Evolutionary conservation across 2,797 vertebrate genomes (phyloP).

Genomic region (Agapornis canus): DNA sequence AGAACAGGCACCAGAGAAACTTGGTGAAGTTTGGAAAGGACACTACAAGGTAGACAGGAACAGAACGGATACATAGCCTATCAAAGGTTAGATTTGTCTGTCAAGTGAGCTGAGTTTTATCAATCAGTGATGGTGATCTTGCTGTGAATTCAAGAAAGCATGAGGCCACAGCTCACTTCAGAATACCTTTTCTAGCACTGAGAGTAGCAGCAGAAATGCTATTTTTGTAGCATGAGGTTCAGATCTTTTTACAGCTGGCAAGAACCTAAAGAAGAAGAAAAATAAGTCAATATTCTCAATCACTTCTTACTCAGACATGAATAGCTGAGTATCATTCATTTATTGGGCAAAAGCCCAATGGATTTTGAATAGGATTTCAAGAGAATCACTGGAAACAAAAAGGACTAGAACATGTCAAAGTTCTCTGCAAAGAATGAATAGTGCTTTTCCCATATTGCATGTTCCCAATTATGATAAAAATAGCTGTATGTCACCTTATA

Average conservation of each 20-base stretch:
- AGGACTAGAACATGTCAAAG: not conserved
- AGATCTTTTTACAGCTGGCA: not conserved
- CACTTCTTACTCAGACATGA: not conserved
- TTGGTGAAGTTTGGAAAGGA: not conserved
- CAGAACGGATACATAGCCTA: not conserved
- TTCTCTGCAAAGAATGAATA: not conserved
- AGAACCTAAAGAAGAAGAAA: not conserved
- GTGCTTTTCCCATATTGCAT: not conserved
- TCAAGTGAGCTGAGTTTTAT: not conserved
- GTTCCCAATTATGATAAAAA: not conserved
- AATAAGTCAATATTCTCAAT: not conserved
- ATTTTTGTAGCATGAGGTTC: not conserved
- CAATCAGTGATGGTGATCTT: not conserved
- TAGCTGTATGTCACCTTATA: not conserved
- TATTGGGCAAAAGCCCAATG: too few relatives aligned
- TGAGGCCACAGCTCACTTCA: not conserved
- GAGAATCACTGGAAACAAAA: not conserved
- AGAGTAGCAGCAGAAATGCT: not conserved
- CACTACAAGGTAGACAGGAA: not conserved
- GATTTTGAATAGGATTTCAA: not conserved
- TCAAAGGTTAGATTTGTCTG: not conserved
- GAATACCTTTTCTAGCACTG: not conserved
- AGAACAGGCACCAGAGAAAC: not conserved
- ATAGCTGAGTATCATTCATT: not conserved
- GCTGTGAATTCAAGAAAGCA: not conserved